A percentile compares a stretch with the other conserved stretches of the same genome.
Conservation (phyloP, 2,113 vertebrate species). For the Osmerus mordax region DNA sequence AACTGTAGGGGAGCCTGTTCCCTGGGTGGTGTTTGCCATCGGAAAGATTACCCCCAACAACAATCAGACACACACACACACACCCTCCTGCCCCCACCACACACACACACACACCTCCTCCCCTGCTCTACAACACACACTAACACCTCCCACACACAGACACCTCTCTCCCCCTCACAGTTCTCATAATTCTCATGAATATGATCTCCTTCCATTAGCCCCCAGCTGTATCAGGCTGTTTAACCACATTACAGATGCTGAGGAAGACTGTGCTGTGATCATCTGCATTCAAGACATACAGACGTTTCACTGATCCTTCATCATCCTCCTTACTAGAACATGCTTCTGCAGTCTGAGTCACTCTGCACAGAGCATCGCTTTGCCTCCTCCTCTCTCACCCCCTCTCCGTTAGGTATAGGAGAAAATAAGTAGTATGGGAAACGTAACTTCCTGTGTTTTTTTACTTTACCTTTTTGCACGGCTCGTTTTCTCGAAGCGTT, state of each 20-base stretch:
- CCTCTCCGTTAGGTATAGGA: too few species aligned
- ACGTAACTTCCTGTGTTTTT: not conserved
- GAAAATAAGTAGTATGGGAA: too few species aligned
- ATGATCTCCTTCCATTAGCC: slow-evolving; percentile 34
- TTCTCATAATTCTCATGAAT: slow-evolving; percentile 44
- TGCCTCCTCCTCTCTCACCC: too few species aligned
- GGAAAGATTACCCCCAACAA: slow-evolving; percentile 10
- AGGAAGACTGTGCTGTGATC: slow-evolving; percentile 30
- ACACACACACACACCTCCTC: not conserved
- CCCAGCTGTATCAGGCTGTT: slow-evolving; percentile 29
- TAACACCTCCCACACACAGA: not conserved
- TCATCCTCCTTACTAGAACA: too few species aligned
- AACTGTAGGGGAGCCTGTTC: slow-evolving; percentile 13
- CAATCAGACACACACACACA: slow-evolving; percentile 26
- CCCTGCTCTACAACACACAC: not conserved
- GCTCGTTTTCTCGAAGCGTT: not conserved
- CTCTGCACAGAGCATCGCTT: too few species aligned
- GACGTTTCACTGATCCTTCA: too few species aligned
- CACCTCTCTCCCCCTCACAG: not conserved
- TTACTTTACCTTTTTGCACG: not conserved
- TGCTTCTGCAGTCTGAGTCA: too few species aligned
- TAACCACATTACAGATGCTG: slow-evolving; percentile 35
- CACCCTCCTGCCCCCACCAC: slow-evolving; percentile 21
- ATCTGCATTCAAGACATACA: too few species aligned
- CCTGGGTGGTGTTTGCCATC: slow-evolving; percentile 6